Conservation (phyloP, 2,888 invertebrate genomes). For the Pseudococcus jackbeardsleyi region DNA sequence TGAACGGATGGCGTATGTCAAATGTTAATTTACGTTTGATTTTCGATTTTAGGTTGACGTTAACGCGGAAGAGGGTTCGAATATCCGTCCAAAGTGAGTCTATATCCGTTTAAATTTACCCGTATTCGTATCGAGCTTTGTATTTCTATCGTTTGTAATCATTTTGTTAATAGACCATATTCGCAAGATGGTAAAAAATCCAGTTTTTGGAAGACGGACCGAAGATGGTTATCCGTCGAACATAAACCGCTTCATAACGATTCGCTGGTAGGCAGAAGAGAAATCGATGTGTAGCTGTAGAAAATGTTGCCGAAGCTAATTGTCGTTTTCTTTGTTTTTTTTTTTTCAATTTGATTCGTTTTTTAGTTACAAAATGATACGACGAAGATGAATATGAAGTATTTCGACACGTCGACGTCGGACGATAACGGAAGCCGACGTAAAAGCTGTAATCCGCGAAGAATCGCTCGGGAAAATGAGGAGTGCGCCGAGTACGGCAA, state of each 20-base stretch:
- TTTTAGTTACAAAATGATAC: neutral
- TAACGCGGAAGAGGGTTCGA: slow-evolving; percentile 16
- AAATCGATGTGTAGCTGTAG: neutral
- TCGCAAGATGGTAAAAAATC: slow-evolving; percentile 41
- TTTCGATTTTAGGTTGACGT: slow-evolving; percentile 35
- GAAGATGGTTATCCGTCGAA: slow-evolving; percentile 56
- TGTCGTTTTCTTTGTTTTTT: neutral
- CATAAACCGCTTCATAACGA: slow-evolving; percentile 50
- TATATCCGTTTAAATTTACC: too few species aligned
- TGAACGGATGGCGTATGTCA: neutral
- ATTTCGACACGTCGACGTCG: slow-evolving; percentile 53
- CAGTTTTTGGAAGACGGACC: slow-evolving; percentile 46
- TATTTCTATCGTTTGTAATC: neutral
- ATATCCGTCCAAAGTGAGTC: slow-evolving; percentile 16
- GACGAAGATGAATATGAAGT: slow-evolving; percentile 15
- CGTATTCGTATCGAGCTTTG: neutral
- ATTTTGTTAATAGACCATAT: slow-evolving; percentile 19
- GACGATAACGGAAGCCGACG: slow-evolving; percentile 69
- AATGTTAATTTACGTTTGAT: neutral
- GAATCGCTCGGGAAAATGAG: slow-evolving; percentile 68
- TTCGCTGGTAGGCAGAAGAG: neutral
- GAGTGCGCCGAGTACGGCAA: slow-evolving; percentile 31
- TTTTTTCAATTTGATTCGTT: neutral
- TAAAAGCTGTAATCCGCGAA: slow-evolving; percentile 71
- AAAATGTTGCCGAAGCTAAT: neutral